Percentiles rank a stretch among this genome's conserved stretches.
phyloP scores from a whole-genome alignment of 1,140 invertebrate genomes.

The Mycetomoellerius zeteki region DNA sequence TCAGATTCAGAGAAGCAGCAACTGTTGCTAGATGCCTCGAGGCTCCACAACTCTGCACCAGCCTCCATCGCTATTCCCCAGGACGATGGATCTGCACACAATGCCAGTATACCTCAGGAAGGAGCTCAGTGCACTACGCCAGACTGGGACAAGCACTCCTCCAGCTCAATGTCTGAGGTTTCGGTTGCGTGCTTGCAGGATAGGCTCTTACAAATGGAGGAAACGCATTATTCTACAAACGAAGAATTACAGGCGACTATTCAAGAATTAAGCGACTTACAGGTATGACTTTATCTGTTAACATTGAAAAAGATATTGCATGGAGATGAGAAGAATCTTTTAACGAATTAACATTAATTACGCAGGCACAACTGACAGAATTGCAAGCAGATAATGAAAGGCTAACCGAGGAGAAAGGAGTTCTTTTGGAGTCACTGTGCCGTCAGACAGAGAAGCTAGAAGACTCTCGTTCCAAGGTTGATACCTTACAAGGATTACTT shows the following conservation, averaged over 20 bases:
- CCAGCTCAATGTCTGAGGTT: constrained; percentile 94
- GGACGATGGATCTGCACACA: constrained; percentile 80
- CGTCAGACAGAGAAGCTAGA: constrained; percentile 96
- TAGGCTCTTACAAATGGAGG: constrained; percentile 93
- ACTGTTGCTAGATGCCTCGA: constrained; percentile 90
- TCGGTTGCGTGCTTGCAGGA: constrained; percentile 97
- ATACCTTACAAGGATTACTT: constrained; percentile 91
- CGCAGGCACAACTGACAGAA: constrained; percentile 92
- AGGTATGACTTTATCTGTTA: constrained; percentile 80
- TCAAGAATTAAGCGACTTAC: constrained; percentile 96
- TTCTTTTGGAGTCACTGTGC: constrained; percentile 96
- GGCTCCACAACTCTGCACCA: constrained; percentile 89
- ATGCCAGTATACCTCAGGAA: constrained; percentile 86
- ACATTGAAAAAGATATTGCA: background rate
- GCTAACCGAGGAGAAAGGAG: constrained; percentile 94
- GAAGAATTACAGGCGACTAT: constrained; percentile 98
- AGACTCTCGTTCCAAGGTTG: constrained; percentile 92
- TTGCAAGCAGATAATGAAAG: constrained; percentile 95
- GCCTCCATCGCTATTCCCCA: constrained; percentile 88
- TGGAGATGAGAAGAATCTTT: background rate
- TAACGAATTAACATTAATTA: constrained; percentile 12
- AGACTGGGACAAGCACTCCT: constrained; percentile 96
- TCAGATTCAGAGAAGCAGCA: constrained; percentile 94
- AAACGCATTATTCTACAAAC: constrained; percentile 92
- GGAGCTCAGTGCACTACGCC: constrained; percentile 90